Base-by-base conservation (phyloP, 2,797 vertebrate genomes). In the Danio jaintianensis region DNA sequence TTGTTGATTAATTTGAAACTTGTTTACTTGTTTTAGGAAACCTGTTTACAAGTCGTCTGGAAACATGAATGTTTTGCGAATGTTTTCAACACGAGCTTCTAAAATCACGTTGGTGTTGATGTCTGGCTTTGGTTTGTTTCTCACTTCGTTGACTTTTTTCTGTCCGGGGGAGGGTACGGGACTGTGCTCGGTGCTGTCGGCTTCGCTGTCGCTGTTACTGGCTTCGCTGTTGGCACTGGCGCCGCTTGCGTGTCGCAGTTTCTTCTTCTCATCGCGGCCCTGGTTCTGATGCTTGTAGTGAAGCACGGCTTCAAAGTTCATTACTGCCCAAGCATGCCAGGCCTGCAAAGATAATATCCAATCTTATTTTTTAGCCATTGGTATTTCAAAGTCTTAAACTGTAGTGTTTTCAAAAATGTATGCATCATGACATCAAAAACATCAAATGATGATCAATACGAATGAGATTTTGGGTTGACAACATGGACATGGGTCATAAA, bases 261-360 rank as follows among this genome's bases (percentile, higher is more conserved):
- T 98, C 92, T 98, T 98, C 92, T 98, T 98, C 83, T 99, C 97
- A 0, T 98, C 97, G 0, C 96, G 95, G 55, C 95, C 96, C 81
- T 96, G 95, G 92, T 97, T 97, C 85, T 98, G 97, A 78, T 99
- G 98, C 83, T 99, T 99, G 90, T 98, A 99, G 90, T 99, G 97
- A 15, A 99, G 94, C 79, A 99, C 98, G 0, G 98, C 97, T 83
- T 99, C 98, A 4, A 99, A 99, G 89, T 99, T 99, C 98, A 99
- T 99, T 88, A 99, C 98, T 0, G 98, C 98, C 97, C 98, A 99
- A 0, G 98, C 98, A 0, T 99, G 98, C 98, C 98, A 99, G 68
- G 98, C 98, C 98, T 99, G 91, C 11, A 20, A 73, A 40, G 81
- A n/a, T 82, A 15, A 82, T 70, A 78, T 43, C 79, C 18, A 53